A percentile compares a stretch with the other conserved stretches of the same genome.
Evolutionary conservation across 1,140 invertebrate species (phyloP).

Genomic region (Leptestheria dahalacensis): DNA sequence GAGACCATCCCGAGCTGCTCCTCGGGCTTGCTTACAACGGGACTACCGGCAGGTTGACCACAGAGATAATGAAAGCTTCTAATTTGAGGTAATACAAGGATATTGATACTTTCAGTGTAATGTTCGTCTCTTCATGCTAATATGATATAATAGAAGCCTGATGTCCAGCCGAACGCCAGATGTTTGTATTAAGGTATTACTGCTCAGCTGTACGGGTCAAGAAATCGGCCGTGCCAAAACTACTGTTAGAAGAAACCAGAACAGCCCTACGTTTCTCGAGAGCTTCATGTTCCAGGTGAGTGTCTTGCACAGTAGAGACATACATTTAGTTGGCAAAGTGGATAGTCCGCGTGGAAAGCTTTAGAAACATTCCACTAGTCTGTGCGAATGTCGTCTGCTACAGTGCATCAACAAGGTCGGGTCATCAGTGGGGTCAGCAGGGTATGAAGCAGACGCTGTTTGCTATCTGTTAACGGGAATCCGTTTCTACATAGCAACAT

Average conservation of each 20-base stretch:
- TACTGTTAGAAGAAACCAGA: constrained; percentile 66
- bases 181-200: constrained; percentile 79
- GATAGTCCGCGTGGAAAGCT: too few relatives aligned
- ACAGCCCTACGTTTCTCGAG: constrained; percentile 83
- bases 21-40: constrained; percentile 81
- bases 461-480: too few relatives aligned
- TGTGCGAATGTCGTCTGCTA: too few relatives aligned
- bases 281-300: constrained; percentile 78
- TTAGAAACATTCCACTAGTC: too few relatives aligned
- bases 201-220: constrained; percentile 80
- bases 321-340: too few relatives aligned
- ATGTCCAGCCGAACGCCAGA: constrained; percentile 47
- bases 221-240: constrained; percentile 85
- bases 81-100: not conserved
- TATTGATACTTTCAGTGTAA: not conserved
- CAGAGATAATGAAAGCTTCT: constrained; percentile 52
- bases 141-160: not conserved
- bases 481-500: too few relatives aligned
- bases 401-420: too few relatives aligned
- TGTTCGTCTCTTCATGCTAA: not conserved
- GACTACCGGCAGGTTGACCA: constrained; percentile 74
- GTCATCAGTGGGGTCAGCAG: too few relatives aligned
- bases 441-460: too few relatives aligned
- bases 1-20: constrained; percentile 74
- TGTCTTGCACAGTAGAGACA: too few relatives aligned